Evolutionary conservation across 2,113 vertebrate genomes (phyloP), one percentile per base, ranked within the genome.

Genomic region (Ardeotis arabs): DNA sequence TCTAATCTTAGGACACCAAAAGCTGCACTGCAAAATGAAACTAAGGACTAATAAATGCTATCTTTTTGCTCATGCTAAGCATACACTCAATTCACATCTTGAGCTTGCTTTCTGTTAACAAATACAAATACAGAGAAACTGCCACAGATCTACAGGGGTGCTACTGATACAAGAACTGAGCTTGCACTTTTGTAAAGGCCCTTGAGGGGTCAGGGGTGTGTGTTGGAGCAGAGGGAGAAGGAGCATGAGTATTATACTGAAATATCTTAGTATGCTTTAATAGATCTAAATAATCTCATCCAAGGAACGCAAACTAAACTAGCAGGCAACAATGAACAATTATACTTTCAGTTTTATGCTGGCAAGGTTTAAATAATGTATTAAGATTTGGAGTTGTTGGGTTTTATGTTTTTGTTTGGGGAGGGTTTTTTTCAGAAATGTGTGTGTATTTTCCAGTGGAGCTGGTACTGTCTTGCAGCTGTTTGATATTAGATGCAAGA

Each of bases 401-500:
- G 21, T 1, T 93, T 92, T 81, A 27, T 59, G 17, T 14, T 94
- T 93, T 93, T 89, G n/a, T 89, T 80, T 91, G 69, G 33, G 33
- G 22, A 63, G 13, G 14, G 9, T 5, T 76, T 81, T 90, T 81
- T 91, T 78, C 33, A 45, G 87, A 78, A 88, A 90, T 49, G n/a
- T 0, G 0, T 63, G 44, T 0, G 4, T 87, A 68, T 95, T 97
- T 93, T 96, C 92, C 87, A 55, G 0, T 68, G 60, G 80, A 95
- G 67, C 77, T 94, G 89, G 76, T 90, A 90, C 85, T 72, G 84
- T 90, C 87, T 93, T 96, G 73, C 96, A 97, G 96, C 92, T 97
- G 95, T 97, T 97, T 90, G 84, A 78, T 85, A 97, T 97, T 97
- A 97, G 77, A 87, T 7, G 4, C 56, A 94, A 95, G 96, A 96